These are phyloP conservation scores for Coregonus suidteri DNA, from an alignment of 2,797 vertebrate species.

Conservation along the genomic window DNA sequence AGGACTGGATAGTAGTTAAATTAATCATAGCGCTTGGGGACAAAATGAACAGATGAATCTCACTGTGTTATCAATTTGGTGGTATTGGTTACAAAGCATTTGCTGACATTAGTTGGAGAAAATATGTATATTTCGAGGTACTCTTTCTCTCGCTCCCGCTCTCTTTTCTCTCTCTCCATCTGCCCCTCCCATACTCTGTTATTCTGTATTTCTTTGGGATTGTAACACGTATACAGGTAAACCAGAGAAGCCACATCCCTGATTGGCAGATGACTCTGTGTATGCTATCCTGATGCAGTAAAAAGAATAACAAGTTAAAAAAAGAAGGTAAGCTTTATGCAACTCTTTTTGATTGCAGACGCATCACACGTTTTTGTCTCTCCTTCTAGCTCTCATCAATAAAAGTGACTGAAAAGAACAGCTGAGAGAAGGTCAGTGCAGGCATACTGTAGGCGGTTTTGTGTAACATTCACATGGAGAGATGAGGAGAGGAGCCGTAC, in stretches of 20 bases:
- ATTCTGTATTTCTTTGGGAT: too few relatives aligned
- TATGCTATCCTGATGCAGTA: too few relatives aligned
- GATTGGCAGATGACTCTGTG: too few relatives aligned
- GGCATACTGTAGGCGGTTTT: neutral
- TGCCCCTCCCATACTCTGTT: neutral
- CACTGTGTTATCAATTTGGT: neutral
- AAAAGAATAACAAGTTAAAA: too few relatives aligned
- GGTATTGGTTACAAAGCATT: neutral
- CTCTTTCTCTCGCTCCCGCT: neutral
- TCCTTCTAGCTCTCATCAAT: too few relatives aligned
- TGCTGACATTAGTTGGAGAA: neutral
- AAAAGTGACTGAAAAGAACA: too few relatives aligned
- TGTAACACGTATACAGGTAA: too few relatives aligned
- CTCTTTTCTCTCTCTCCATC: neutral
- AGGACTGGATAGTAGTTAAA: constrained; percentile 4
- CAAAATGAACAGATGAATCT: neutral
- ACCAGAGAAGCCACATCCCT: too few relatives aligned
- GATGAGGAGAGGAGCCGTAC: neutral
- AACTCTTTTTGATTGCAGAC: too few relatives aligned
- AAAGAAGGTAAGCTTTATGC: too few relatives aligned
- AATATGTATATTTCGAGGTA: neutral
- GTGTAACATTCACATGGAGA: neutral
- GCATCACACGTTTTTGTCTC: too few relatives aligned
- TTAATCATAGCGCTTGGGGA: neutral
- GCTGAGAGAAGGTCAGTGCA: neutral